Conservation (phyloP, 2,888 invertebrate genomes). For the Leptopterna dolabrata region DNA sequence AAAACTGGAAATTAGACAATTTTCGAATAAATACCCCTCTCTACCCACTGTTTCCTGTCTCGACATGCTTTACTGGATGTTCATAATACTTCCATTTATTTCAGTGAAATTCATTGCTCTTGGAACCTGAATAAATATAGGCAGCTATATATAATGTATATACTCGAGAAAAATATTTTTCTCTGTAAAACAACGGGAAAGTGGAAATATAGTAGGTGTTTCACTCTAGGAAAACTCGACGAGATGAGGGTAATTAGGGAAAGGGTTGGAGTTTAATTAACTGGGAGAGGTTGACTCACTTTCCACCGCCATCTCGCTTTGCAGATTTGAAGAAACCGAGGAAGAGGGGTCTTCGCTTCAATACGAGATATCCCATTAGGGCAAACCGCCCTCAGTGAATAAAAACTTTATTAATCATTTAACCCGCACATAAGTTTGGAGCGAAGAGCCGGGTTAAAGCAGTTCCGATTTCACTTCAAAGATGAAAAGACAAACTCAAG, state of each 20-base stretch:
- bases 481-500: neutral
- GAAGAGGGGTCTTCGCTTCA: neutral
- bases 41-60: no score
- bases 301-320: neutral
- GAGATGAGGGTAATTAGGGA: slow-evolving; percentile 43
- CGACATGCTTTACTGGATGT: no score
- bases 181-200: neutral
- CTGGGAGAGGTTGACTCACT: slow-evolving; percentile 20
- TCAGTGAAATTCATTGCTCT: neutral
- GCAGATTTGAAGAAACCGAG: neutral
- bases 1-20: no score
- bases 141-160: no score
- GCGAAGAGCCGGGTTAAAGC: neutral
- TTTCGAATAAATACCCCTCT: no score
- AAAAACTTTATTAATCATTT: slow-evolving; percentile 34
- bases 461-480: neutral
- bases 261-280: slow-evolving; percentile 42
- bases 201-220: neutral
- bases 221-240: neutral
- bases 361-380: slow-evolving; percentile 34
- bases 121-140: neutral
- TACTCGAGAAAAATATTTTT: neutral
- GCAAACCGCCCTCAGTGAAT: slow-evolving; percentile 8
- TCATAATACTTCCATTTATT: no score
- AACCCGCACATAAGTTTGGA: neutral